Conservation (phyloP, 2,113 vertebrate genomes). For the Menidia beryllina region DNA sequence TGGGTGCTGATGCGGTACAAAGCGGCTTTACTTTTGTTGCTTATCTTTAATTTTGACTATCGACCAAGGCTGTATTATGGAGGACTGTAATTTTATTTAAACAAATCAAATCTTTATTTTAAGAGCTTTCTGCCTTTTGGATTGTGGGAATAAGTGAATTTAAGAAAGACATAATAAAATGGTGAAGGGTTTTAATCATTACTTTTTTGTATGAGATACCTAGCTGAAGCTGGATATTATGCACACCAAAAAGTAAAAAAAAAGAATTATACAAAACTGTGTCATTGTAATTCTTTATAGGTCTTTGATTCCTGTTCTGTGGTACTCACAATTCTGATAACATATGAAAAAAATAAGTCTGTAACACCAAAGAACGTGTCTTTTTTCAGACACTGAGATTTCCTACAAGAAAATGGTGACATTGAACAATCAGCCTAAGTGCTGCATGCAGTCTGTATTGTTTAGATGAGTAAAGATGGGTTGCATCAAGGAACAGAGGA, state of each 20-base stretch:
- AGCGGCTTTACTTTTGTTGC: constrained; percentile 50
- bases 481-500: not conserved
- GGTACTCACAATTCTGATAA: not conserved
- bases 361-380: too few species aligned
- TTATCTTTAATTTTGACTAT: constrained; percentile 47
- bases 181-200: constrained; percentile 30
- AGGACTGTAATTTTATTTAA: constrained; percentile 70
- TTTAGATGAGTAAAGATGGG: not conserved
- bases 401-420: too few species aligned
- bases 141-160: constrained; percentile 40
- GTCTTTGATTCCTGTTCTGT: not conserved
- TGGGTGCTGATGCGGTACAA: not conserved
- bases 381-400: too few species aligned
- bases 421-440: too few species aligned
- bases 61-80: constrained; percentile 52
- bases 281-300: constrained; percentile 34
- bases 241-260: constrained; percentile 51
- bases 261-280: constrained; percentile 21
- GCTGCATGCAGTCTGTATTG: not conserved
- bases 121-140: constrained; percentile 46
- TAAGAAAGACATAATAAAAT: constrained; percentile 1
- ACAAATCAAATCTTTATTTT: constrained; percentile 62
- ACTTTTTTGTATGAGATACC: constrained; percentile 53
- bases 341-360: too few species aligned
- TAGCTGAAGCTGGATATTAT: constrained; percentile 60